Percentiles rank a stretch among this genome's conserved stretches.
Conservation (phyloP, 2,113 vertebrate species). For the Anoura caudifer region DNA sequence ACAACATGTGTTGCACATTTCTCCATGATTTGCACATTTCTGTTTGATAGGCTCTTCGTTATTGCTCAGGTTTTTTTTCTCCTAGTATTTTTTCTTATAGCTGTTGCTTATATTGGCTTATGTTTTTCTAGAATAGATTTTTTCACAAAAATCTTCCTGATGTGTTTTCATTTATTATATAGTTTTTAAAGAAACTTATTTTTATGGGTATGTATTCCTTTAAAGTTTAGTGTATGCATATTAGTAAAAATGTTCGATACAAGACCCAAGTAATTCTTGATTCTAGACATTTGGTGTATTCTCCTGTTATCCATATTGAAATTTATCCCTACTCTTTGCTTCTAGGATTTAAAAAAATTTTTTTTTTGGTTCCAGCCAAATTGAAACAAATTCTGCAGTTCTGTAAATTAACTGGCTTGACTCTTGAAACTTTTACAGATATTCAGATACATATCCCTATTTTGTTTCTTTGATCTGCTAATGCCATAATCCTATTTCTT, state of each 20-base stretch:
- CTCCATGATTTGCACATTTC: not conserved
- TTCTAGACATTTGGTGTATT: not conserved
- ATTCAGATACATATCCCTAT: not conserved
- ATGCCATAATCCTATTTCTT: conserved; percentile 28
- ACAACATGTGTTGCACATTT: conserved; percentile 6
- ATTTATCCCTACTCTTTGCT: not conserved
- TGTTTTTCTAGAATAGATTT: not conserved
- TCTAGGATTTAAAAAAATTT: not conserved
- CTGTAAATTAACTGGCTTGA: conserved; percentile 30
- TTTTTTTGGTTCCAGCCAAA: not conserved
- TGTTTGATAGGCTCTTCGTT: not conserved
- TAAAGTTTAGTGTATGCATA: not conserved
- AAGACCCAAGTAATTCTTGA: conserved; percentile 21
- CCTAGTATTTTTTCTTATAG: not conserved
- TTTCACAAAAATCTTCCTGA: not conserved
- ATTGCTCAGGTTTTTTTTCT: not conserved
- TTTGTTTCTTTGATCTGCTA: conserved; percentile 47
- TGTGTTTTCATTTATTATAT: not conserved
- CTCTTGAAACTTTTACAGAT: not conserved
- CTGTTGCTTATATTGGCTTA: not conserved
- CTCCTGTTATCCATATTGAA: not conserved
- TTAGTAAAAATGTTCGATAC: not conserved
- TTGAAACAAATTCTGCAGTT: conserved; percentile 6
- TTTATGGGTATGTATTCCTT: not conserved
- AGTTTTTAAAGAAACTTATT: conserved; percentile 4